These are phyloP conservation scores for Hyla sarda DNA, from an alignment of 2,113 vertebrate species.

Conservation along the genomic window DNA sequence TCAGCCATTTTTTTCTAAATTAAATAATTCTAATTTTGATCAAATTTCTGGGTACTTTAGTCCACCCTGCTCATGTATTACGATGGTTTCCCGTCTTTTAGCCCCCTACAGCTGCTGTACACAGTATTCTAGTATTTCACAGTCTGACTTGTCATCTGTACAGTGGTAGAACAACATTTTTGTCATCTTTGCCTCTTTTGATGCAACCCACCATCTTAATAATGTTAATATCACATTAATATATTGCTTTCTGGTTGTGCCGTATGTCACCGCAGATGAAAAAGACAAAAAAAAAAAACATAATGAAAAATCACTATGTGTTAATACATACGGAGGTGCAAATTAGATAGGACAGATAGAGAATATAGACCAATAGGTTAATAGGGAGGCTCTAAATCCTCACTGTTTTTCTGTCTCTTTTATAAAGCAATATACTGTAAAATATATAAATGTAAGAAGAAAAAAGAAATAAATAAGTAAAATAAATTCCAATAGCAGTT, in stretches of 20 bases:
- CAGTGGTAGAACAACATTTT: too few relatives aligned
- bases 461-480: not conserved
- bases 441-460: constrained; percentile 7
- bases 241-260: not conserved
- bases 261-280: not conserved
- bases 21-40: too few relatives aligned
- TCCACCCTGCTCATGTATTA: too few relatives aligned
- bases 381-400: not conserved
- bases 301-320: constrained; percentile 1
- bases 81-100: too few relatives aligned
- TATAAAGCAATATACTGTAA: constrained; percentile 3
- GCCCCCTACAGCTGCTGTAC: too few relatives aligned
- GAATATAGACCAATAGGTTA: constrained; percentile 28
- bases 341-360: not conserved
- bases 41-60: too few relatives aligned
- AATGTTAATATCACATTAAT: not conserved
- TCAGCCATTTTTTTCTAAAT: too few relatives aligned
- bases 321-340: not conserved
- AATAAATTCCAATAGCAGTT: not conserved
- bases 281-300: not conserved
- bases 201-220: not conserved
- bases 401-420: not conserved
- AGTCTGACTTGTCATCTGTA: too few relatives aligned
- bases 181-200: too few relatives aligned
- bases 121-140: too few relatives aligned